Conservation (phyloP, 64 coral and sea anemone genomes). For the Montipora cactus region DNA sequence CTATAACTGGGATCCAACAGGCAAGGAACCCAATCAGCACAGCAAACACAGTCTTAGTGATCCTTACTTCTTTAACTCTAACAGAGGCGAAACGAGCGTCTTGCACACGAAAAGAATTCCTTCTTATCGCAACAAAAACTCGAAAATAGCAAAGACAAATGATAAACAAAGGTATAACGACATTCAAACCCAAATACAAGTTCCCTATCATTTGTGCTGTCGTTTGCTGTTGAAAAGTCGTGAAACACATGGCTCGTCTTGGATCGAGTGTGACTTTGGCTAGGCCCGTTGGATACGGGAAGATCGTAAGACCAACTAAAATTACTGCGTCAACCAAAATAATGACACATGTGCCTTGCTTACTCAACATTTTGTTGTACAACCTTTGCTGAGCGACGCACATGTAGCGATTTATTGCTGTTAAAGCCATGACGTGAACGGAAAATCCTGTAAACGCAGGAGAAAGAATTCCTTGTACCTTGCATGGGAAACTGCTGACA, state of each 20-base stretch:
- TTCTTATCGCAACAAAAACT: constrained; percentile 31
- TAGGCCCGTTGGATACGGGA: neutral
- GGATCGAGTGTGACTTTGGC: constrained; percentile 18
- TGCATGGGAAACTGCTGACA: neutral
- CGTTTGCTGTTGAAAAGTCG: neutral
- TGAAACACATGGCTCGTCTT: constrained; percentile 7
- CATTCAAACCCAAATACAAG: constrained; percentile 30
- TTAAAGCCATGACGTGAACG: constrained; percentile 27
- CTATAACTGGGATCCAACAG: constrained; percentile 7
- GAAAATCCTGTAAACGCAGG: constrained; percentile 23
- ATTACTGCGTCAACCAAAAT: neutral
- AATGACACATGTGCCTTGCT: neutral
- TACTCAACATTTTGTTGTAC: constrained; percentile 8
- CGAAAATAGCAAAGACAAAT: constrained; percentile 20
- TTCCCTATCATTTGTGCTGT: neutral
- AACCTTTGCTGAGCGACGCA: constrained; percentile 13
- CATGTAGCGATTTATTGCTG: constrained; percentile 23
- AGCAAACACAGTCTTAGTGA: constrained; percentile 25
- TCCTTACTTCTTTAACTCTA: neutral
- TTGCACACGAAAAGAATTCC: neutral
- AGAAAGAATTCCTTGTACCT: constrained; percentile 9
- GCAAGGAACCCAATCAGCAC: neutral
- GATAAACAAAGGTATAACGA: neutral
- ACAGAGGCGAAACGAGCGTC: neutral
- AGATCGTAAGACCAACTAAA: neutral